Percentiles rank a stretch among this genome's conserved stretches.
phyloP scores from a whole-genome alignment of 2,888 invertebrate genomes.

The Dioctria rufipes region DNA sequence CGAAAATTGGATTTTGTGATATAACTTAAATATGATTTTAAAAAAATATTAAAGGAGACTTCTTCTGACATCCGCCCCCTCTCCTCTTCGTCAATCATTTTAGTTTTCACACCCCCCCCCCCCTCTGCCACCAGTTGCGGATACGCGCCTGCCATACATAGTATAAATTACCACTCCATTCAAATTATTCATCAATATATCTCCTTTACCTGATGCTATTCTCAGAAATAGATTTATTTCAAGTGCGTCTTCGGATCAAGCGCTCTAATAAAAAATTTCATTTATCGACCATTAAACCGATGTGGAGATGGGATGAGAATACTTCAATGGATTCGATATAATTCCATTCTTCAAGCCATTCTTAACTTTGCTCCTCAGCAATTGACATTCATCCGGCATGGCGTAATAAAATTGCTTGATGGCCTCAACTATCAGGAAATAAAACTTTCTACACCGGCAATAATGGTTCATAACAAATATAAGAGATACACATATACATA shows the following conservation, averaged over 20 bases:
- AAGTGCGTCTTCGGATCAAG: neutral
- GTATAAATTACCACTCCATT: no score
- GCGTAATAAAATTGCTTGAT: constrained; percentile 12
- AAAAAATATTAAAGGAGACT: no score
- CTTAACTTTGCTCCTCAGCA: constrained; percentile 14
- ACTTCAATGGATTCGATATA: neutral
- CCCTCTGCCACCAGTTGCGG: no score
- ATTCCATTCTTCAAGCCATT: neutral
- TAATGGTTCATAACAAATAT: constrained; percentile 33
- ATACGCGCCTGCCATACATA: no score
- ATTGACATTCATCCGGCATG: constrained; percentile 18
- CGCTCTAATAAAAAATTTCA: neutral
- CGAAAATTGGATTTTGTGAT: no score
- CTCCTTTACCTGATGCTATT: neutral
- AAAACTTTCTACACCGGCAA: constrained; percentile 6
- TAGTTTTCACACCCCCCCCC: no score
- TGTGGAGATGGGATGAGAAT: constrained; percentile 8
- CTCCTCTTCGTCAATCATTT: no score
- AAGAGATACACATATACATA: neutral
- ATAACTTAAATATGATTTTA: no score
- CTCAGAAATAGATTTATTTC: neutral
- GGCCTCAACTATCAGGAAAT: constrained; percentile 30
- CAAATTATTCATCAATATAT: neutral
- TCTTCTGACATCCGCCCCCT: no score
- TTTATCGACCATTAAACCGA: constrained; percentile 8